Percentiles rank a stretch among this genome's conserved stretches.
phyloP scores from a whole-genome alignment of 2,113 vertebrate species.

The Bufo gargarizans region DNA sequence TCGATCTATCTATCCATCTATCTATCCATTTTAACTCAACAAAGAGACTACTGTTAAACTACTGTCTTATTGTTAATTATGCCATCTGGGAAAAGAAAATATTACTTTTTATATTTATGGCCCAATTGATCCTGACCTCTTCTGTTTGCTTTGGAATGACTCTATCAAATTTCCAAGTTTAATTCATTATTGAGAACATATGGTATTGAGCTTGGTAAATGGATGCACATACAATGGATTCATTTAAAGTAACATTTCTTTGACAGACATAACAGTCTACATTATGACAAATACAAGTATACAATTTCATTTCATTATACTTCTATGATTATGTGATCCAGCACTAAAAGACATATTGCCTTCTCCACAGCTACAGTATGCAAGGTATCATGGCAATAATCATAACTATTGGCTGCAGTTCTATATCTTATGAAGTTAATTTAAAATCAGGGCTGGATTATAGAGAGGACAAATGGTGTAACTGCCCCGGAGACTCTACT shows the following conservation, averaged over 20 bases:
- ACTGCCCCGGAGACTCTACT: neutral
- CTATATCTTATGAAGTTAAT: neutral
- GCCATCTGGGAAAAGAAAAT: neutral
- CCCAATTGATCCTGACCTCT: neutral
- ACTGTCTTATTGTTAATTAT: neutral
- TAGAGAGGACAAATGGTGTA: neutral
- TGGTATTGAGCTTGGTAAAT: neutral
- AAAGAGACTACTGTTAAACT: neutral
- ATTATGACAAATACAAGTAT: constrained; percentile 9
- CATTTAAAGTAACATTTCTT: neutral
- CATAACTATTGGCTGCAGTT: neutral
- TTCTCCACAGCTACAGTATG: neutral
- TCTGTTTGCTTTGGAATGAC: neutral
- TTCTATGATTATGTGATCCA: neutral
- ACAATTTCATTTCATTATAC: neutral
- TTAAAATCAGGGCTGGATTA: neutral
- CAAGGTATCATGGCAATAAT: neutral
- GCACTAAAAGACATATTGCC: neutral
- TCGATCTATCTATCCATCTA: neutral
- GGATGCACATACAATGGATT: constrained; percentile 5
- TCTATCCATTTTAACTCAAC: neutral
- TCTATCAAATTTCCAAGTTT: neutral
- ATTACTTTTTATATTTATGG: too few species aligned
- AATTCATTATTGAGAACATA: neutral
- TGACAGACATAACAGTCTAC: neutral